These are phyloP conservation scores for Dasysyrphus albostriatus DNA, from an alignment of 2,888 invertebrate species.

Conservation along the genomic window DNA sequence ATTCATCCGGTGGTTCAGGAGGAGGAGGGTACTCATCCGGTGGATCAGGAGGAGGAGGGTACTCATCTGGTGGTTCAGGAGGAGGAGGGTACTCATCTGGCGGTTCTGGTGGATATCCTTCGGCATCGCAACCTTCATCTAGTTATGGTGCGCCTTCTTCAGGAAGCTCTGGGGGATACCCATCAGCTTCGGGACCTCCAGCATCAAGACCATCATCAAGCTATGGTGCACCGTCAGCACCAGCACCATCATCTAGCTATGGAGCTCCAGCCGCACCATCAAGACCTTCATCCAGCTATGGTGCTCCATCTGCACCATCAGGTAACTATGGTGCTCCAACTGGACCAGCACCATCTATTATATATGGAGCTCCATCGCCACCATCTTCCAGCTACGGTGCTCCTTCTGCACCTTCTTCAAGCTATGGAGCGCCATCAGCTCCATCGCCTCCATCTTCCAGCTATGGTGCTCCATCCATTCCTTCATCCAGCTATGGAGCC, in stretches of 20 bases:
- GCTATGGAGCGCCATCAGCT: slow-evolving; percentile 84
- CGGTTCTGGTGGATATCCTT: slow-evolving; percentile 63
- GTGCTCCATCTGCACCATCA: slow-evolving; percentile 78
- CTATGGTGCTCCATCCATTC: slow-evolving; percentile 80
- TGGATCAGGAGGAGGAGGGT: slow-evolving; percentile 77
- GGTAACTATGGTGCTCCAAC: slow-evolving; percentile 80
- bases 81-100: slow-evolving; percentile 79
- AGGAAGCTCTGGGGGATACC: slow-evolving; percentile 76
- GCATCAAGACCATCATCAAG: slow-evolving; percentile 83
- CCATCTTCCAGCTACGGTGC: slow-evolving; percentile 43
- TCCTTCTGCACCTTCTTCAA: slow-evolving; percentile 79
- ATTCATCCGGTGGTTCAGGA: slow-evolving; percentile 83
- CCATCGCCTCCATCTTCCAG: slow-evolving; percentile 78
- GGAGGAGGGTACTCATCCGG: slow-evolving; percentile 84
- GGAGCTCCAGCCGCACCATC: slow-evolving; percentile 28
- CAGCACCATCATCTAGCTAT: slow-evolving; percentile 78
- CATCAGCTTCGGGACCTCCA: slow-evolving; percentile 74
- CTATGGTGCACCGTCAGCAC: slow-evolving; percentile 84
- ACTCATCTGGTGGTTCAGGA: slow-evolving; percentile 78
- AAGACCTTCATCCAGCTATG: slow-evolving; percentile 77
- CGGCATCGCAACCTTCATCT: slow-evolving; percentile 78
- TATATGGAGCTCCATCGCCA: slow-evolving; percentile 82
- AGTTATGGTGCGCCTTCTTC: slow-evolving; percentile 83
- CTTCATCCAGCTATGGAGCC: slow-evolving; percentile 84
- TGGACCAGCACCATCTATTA: slow-evolving; percentile 79